Evolutionary conservation across 1,140 invertebrate genomes (phyloP).

Genomic region (Stegodyphus dumicola): DNA sequence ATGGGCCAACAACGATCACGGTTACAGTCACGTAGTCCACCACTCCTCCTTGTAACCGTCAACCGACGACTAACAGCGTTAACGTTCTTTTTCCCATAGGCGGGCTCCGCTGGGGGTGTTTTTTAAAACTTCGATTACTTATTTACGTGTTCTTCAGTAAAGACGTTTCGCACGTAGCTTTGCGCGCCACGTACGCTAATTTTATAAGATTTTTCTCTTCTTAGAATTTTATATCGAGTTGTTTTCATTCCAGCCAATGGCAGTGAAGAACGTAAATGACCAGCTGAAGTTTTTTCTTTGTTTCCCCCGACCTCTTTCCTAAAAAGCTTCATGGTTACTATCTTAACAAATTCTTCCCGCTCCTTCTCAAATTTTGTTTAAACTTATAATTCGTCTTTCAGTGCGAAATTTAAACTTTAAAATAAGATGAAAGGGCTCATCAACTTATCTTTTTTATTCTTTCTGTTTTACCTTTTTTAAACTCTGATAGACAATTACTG

Average conservation of each 20-base stretch:
- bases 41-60: conserved; percentile 43
- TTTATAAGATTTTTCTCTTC: conserved; percentile 50
- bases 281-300: not conserved
- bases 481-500: no score
- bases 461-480: no score
- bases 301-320: not conserved
- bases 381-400: not conserved
- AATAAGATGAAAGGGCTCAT: not conserved
- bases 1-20: conserved; percentile 49
- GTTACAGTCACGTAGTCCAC: conserved; percentile 41
- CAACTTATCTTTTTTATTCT: no score
- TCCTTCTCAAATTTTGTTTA: not conserved
- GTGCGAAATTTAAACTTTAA: not conserved
- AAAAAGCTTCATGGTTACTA: not conserved
- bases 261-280: conserved; percentile 9
- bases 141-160: conserved; percentile 46
- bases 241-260: conserved; percentile 32
- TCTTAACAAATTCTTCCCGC: not conserved
- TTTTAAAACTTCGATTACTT: conserved; percentile 56
- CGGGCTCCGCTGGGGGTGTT: conserved; percentile 13
- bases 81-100: conserved; percentile 47
- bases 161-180: conserved; percentile 45
- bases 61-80: conserved; percentile 49
- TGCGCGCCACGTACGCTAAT: conserved; percentile 49
- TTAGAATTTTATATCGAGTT: conserved; percentile 42